Evolutionary conservation across 2,113 vertebrate genomes (phyloP), one percentile per base, ranked within the genome.

Genomic region (Crotalus tigris): DNA sequence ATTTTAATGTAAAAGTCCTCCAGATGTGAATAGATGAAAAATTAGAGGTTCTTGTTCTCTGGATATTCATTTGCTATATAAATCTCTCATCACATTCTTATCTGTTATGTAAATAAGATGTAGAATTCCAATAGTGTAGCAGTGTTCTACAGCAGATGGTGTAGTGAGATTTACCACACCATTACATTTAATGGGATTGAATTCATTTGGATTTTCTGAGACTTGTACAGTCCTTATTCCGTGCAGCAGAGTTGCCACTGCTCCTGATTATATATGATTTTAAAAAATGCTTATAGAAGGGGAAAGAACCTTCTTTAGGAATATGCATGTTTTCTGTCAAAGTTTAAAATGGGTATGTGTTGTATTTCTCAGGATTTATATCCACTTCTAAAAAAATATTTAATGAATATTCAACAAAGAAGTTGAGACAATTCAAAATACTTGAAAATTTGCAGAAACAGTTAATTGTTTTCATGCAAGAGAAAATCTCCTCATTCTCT

Each of bases 71-170:
- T 98, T 33, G 1, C 96, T 95, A 15, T 97, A 98, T 98, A 98
- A 98, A 98, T 98, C 97, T 97, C 95, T 95, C 90, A 96, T 94
- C 97, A 97, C 97, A 97, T 97, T 97, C 98, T 98, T 98, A 98
- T 97, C 97, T 97, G 96, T 97, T 98, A 98, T 98, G 98, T 98
- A 98, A 98, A 98, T 98, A 98, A 98, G 97, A 98, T 97, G 97
- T 97, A 97, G 97, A 97, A 98, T 98, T 98, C 97, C 98, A 98
- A 97, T 97, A 98, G 98, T 97, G 97, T 97, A 96, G 97, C 97
- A 97, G 96, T 96, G 96, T 96, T 98, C 97, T 95, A 97, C 95
- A 97, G 97, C 98, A 98, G 98, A 98, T 98, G 98, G 98, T 98
- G 97, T 94, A 95, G 97, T 96, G 97, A 98, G 98, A 98, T 98